Base-by-base conservation (phyloP, 2,888 invertebrate species). In the Acleris laterana region DNA sequence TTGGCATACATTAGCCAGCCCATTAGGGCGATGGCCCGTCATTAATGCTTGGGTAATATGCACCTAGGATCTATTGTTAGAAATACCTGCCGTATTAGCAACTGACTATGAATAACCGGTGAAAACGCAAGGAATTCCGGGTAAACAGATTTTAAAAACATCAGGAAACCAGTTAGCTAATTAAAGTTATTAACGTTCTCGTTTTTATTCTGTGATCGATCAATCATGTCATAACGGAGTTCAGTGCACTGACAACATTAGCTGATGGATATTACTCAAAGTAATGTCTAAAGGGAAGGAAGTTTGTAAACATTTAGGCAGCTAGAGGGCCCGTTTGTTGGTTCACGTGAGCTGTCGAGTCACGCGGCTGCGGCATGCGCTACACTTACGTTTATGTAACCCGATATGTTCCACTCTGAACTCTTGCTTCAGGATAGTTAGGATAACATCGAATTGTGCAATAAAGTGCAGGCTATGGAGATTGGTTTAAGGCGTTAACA, bases 61-160 rank as follows among this genome's bases (percentile, higher is more conserved):
- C 82, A 84, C 83, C 81, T 85, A 81, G 79, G 81, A 81, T 79
- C 79, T 85, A 85, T 87, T 87, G 80, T 83, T 84, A 79, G 81
- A 78, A 71, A 73, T 72, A 69, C 70, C 69, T 66, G 68, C 65
- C 71, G 46, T 48, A 66, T 57, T 55, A 61, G 55, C 50, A 51
- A 61, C 46, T n/a, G n/a, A n/a, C n/a, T 56, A 38, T 49, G 53
- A 51, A 51, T 61, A 66, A 66, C 57, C 57, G 44, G 46, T 62
- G 56, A 17, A 52, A 50, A 48, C 48, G 44, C 5, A 19, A 32
- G 20, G 20, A 5, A 38, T 52, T 52, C 57, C 51, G 56, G 46
- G 42, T 52, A 28, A 38, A 38, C 13, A 11, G 0, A 13, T 38
- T 38, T 38, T 38, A 38, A 32, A 11, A 32, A 32, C 32, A 32